These are phyloP conservation scores for Drosophila tropicalis DNA, from an alignment of 1,140 invertebrate genomes.

Conservation along the genomic window DNA sequence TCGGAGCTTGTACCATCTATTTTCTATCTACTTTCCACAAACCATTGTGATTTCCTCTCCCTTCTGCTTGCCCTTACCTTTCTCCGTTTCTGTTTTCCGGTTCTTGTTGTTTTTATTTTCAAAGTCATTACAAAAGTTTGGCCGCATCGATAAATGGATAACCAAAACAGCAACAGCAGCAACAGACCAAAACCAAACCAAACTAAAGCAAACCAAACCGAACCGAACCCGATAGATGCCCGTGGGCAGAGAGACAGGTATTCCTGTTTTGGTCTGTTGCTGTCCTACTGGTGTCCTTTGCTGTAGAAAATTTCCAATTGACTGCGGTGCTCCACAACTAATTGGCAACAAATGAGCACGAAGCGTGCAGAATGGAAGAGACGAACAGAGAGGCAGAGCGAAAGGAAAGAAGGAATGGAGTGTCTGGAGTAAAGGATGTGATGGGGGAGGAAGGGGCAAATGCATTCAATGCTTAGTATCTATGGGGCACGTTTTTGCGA, in stretches of 20 bases:
- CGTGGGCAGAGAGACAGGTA: slow-evolving; percentile 1
- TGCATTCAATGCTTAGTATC: slow-evolving; percentile 45
- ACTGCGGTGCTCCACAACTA: slow-evolving; percentile 78
- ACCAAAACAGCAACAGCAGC: slow-evolving; percentile 67
- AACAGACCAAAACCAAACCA: slow-evolving; percentile 21
- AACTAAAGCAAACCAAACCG: background rate
- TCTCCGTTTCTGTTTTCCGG: slow-evolving; percentile 23
- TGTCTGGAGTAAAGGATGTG: background rate
- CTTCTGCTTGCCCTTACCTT: background rate
- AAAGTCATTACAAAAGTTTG: slow-evolving; percentile 80
- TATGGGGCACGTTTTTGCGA: slow-evolving; percentile 26
- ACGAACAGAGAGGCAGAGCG: too few relatives aligned
- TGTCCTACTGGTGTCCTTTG: background rate
- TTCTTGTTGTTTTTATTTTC: slow-evolving; percentile 74
- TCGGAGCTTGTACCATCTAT: slow-evolving; percentile 36
- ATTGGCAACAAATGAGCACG: slow-evolving; percentile 80
- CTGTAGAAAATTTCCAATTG: slow-evolving; percentile 74
- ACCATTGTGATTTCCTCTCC: background rate
- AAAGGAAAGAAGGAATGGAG: too few relatives aligned
- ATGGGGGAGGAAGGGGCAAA: slow-evolving; percentile 4
- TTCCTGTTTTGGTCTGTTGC: slow-evolving; percentile 6
- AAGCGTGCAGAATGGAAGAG: slow-evolving; percentile 36
- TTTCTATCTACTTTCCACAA: background rate
- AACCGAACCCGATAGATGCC: background rate
- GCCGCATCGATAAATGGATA: slow-evolving; percentile 80